These are phyloP conservation scores for Sebastolobus altivelis DNA, from an alignment of 2,797 vertebrate species.

Conservation along the genomic window DNA sequence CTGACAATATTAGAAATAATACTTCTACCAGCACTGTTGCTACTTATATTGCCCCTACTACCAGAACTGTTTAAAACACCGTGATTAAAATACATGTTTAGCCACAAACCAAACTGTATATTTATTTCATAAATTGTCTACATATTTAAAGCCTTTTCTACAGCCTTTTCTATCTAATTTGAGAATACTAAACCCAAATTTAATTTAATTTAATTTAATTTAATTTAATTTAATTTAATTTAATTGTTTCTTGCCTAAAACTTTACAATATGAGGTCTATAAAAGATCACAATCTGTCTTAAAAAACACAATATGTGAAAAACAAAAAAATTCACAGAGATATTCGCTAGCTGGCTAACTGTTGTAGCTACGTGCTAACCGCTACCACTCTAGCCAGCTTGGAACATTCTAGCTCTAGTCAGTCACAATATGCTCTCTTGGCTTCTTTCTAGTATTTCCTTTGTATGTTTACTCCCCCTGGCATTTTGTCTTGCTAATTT, in stretches of 20 bases:
- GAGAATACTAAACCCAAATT: not conserved
- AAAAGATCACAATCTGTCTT: not conserved
- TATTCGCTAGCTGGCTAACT: not conserved
- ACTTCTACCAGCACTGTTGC: not conserved
- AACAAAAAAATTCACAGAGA: not conserved
- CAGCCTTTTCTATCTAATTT: not conserved
- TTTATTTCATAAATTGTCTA: not conserved
- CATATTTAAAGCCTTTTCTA: accelerated
- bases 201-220: accelerated
- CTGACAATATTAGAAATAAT: not conserved
- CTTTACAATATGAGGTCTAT: not conserved
- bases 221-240: not conserved
- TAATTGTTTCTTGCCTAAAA: not conserved
- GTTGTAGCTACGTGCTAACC: not conserved
- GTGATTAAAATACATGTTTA: not conserved
- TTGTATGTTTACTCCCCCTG: too few species aligned
- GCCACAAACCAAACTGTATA: too few species aligned
- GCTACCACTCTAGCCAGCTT: not conserved
- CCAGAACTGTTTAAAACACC: not conserved
- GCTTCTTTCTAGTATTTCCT: too few species aligned
- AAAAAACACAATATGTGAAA: not conserved
- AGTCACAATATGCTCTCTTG: too few species aligned
- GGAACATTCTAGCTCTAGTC: not conserved
- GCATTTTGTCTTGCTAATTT: too few species aligned
- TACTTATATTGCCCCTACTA: not conserved